Evolutionary conservation across 2,888 invertebrate genomes (phyloP).

Genomic region (Zele albiditarsus): DNA sequence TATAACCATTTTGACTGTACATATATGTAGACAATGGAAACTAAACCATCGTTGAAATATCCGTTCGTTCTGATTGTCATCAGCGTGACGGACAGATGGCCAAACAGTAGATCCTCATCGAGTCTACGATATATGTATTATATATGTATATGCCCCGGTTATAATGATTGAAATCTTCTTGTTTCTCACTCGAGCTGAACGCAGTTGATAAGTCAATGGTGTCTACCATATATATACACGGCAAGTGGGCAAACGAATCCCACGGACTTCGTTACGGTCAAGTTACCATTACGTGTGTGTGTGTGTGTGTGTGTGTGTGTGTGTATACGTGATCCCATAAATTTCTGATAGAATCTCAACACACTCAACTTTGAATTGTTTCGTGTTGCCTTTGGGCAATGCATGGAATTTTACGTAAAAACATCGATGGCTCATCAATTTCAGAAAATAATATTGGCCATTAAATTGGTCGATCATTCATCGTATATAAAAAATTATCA

Average conservation of each 20-base stretch:
- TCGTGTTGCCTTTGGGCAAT: not conserved
- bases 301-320: not conserved
- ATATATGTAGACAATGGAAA: not conserved
- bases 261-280: constrained; percentile 10
- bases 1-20: not conserved
- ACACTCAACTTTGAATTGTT: not conserved
- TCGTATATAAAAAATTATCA: no score
- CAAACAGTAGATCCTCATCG: constrained; percentile 38
- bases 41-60: constrained; percentile 22
- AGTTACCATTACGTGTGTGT: constrained; percentile 2
- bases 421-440: not conserved
- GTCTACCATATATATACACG: not conserved
- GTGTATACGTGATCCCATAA: not conserved
- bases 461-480: no score
- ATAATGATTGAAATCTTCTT: constrained; percentile 22
- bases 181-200: constrained; percentile 21
- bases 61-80: constrained; percentile 30
- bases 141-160: not conserved
- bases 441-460: not conserved
- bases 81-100: constrained; percentile 48
- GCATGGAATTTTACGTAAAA: not conserved
- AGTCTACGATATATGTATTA: not conserved
- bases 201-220: constrained; percentile 18
- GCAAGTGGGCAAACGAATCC: not conserved
- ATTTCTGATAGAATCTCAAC: constrained; percentile 7